Conservation (phyloP, 2,797 vertebrate species). For the Potorous gilbertii region DNA sequence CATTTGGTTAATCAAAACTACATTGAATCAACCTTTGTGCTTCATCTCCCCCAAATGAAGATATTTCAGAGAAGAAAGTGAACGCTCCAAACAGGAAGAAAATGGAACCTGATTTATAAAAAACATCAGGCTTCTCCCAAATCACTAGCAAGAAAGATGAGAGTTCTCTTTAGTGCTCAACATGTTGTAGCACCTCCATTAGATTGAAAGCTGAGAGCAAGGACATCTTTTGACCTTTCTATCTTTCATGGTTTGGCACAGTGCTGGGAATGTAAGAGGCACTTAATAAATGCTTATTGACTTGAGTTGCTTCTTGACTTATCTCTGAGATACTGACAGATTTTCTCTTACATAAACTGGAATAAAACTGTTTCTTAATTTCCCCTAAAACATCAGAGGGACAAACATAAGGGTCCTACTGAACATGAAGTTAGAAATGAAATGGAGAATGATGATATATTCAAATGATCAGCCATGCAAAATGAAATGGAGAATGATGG, state of each 20-base stretch:
- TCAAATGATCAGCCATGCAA: not conserved
- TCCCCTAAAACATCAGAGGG: conserved; percentile 80
- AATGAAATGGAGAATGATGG: accelerated
- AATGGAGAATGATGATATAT: not conserved
- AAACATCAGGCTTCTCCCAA: conserved; percentile 84
- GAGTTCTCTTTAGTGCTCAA: conserved; percentile 82
- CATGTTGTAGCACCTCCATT: not conserved
- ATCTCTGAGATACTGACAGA: conserved; percentile 80
- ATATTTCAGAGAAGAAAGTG: conserved; percentile 72
- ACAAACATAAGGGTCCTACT: conserved; percentile 69
- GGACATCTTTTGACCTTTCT: not conserved
- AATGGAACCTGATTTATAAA: conserved; percentile 37
- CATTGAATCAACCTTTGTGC: conserved; percentile 82
- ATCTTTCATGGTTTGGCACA: not conserved
- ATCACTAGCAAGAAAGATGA: conserved; percentile 92
- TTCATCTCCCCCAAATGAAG: conserved; percentile 83
- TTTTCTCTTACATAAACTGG: conserved; percentile 88
- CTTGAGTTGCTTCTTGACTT: not conserved
- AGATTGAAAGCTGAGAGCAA: not conserved
- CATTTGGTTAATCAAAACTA: conserved; percentile 63
- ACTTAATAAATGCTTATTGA: not conserved
- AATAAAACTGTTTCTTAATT: conserved; percentile 75
- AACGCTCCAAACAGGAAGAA: conserved; percentile 67
- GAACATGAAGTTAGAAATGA: conserved; percentile 86
- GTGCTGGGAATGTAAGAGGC: not conserved